Evolutionary conservation across 2,113 vertebrate species (phyloP).

Genomic region (Dipodomys ordii): DNA sequence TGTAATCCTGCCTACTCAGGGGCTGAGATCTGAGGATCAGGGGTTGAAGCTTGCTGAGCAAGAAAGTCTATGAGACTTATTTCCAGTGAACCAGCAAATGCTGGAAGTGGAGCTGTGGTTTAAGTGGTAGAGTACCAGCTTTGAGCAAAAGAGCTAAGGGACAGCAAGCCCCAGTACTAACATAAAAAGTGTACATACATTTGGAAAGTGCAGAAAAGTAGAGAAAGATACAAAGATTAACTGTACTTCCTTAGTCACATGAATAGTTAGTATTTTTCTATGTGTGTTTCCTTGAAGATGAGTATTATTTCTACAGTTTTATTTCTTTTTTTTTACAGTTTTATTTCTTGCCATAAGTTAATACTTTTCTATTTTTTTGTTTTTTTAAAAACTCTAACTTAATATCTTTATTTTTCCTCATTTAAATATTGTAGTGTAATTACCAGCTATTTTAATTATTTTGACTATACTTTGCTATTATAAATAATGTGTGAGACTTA

Average conservation of each 20-base stretch:
- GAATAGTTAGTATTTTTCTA: not conserved
- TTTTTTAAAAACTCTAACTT: slow-evolving; percentile 29
- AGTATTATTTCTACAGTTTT: not conserved
- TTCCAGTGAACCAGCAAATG: too few species aligned
- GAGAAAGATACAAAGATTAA: not conserved
- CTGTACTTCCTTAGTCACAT: not conserved
- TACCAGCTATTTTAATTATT: not conserved
- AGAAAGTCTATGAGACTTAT: too few species aligned
- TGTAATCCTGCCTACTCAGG: too few species aligned
- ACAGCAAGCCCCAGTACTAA: too few species aligned
- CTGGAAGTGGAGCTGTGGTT: too few species aligned
- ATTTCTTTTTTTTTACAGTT: not conserved
- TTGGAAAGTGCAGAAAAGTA: not conserved
- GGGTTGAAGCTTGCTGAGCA: too few species aligned
- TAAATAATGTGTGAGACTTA: not conserved
- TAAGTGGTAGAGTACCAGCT: too few species aligned
- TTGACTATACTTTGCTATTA: slow-evolving; percentile 28
- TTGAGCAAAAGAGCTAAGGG: too few species aligned
- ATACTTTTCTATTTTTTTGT: not conserved
- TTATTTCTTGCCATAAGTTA: not conserved
- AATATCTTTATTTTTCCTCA: not conserved
- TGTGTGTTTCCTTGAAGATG: not conserved
- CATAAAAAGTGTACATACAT: not conserved
- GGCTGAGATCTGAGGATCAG: too few species aligned
- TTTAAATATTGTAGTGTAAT: not conserved